These are phyloP conservation scores for Hemitrygon akajei DNA, from an alignment of 2,797 vertebrate species.

Conservation along the genomic window DNA sequence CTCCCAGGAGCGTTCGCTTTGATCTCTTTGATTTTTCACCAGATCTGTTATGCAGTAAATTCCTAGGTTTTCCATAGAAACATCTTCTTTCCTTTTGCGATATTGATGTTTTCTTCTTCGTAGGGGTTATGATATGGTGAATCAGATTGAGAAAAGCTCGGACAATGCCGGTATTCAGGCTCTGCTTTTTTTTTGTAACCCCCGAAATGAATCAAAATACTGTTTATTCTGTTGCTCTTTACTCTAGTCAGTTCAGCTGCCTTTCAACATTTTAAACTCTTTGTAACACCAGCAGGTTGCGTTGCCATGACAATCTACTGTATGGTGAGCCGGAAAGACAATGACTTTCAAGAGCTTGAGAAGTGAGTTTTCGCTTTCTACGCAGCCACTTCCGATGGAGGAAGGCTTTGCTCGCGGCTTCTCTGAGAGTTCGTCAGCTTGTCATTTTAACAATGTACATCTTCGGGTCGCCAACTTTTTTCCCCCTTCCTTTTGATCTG, in stretches of 20 bases:
- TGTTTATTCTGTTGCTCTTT: constrained; percentile 78
- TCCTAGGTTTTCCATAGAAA: constrained; percentile 98
- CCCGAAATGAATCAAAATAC: constrained; percentile 89
- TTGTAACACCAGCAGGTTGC: constrained; percentile 78
- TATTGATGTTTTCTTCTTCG: constrained; percentile 99
- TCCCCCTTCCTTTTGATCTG: constrained; percentile 76
- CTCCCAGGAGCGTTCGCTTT: constrained; percentile 77
- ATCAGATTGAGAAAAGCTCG: constrained; percentile 82
- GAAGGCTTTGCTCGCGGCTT: constrained; percentile 60
- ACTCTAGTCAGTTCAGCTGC: constrained; percentile 73
- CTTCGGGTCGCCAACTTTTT: constrained; percentile 67
- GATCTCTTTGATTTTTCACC: constrained; percentile 80
- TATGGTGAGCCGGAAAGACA: constrained; percentile 62
- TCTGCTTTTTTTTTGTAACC: constrained; percentile 63
- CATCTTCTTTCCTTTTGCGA: constrained; percentile 84
- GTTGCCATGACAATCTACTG: constrained; percentile 71
- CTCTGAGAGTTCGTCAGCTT: constrained; percentile 63
- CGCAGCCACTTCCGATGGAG: constrained; percentile 77
- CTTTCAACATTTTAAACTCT: constrained; percentile 76
- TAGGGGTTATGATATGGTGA: constrained; percentile 99
- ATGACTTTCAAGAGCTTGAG: constrained; percentile 59
- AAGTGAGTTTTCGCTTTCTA: constrained; percentile 63
- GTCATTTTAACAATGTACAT: constrained; percentile 82
- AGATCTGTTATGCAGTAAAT: constrained; percentile 88
- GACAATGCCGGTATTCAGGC: constrained; percentile 88